A percentile compares a stretch with the other conserved stretches of the same genome.
phyloP scores from a whole-genome alignment of 2,888 invertebrate genomes.

The Drosophila siamana region DNA sequence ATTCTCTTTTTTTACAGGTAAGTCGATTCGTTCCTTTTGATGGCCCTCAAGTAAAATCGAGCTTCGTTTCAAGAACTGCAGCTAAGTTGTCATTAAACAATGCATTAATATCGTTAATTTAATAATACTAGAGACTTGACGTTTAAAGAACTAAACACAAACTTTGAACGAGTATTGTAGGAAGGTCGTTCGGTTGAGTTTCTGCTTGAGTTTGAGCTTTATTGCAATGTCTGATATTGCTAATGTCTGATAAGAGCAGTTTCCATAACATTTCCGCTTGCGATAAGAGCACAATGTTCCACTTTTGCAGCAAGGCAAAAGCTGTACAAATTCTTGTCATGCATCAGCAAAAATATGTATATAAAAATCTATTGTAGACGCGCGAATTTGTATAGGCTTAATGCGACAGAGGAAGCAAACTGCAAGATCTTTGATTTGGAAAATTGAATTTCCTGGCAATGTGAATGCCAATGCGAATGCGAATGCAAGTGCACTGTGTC shows the following conservation, averaged over 20 bases:
- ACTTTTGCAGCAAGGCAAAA: slow-evolving; percentile 10
- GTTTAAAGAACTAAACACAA: no score
- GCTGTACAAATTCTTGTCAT: neutral
- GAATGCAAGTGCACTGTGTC: slow-evolving; percentile 39
- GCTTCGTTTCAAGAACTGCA: slow-evolving; percentile 16
- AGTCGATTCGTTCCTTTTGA: slow-evolving; percentile 24
- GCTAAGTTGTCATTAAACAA: slow-evolving; percentile 41
- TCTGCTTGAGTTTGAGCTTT: slow-evolving; percentile 11
- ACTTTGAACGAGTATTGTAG: no score
- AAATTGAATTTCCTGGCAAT: slow-evolving; percentile 71
- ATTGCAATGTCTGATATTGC: no score
- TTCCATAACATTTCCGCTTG: slow-evolving; percentile 27
- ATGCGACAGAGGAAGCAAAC: no score
- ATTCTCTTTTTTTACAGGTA: slow-evolving; percentile 31
- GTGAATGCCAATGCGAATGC: no score
- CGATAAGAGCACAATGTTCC: slow-evolving; percentile 22
- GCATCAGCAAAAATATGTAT: neutral
- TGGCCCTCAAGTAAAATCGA: slow-evolving; percentile 5
- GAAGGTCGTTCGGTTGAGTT: slow-evolving; percentile 11
- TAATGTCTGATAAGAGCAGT: slow-evolving; percentile 9
- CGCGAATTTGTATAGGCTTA: neutral
- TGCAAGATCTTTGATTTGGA: slow-evolving; percentile 47
- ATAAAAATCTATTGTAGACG: neutral
- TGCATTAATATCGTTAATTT: no score
- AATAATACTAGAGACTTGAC: no score